A percentile compares a stretch with the other conserved stretches of the same genome.
phyloP scores from a whole-genome alignment of 2,113 vertebrate species.

The Anarhynchus alexandrinus region DNA sequence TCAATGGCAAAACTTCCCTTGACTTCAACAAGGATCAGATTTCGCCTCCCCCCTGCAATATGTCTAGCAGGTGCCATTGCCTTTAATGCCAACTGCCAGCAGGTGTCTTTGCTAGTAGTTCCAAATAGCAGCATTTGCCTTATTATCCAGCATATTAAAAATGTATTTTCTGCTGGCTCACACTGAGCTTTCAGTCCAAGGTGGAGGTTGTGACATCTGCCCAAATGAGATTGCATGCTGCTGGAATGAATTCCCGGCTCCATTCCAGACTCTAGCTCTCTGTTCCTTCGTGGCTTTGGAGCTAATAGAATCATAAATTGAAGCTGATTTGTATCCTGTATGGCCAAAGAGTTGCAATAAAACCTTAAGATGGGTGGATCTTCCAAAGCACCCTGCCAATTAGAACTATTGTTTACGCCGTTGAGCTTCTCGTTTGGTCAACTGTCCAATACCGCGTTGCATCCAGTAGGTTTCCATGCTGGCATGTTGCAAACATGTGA shows the following conservation, averaged over 20 bases:
- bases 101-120: background rate
- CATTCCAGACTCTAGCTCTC: background rate
- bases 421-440: background rate
- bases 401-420: background rate
- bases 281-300: background rate
- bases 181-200: background rate
- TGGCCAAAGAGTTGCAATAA: background rate
- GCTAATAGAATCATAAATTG: background rate
- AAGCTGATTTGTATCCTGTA: background rate
- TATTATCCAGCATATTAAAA: background rate
- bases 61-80: background rate
- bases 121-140: background rate
- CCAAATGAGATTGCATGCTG: background rate
- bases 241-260: background rate
- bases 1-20: background rate
- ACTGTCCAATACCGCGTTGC: background rate
- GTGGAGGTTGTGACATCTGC: conserved; percentile 2
- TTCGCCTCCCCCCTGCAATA: background rate
- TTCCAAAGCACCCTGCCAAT: background rate
- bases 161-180: conserved; percentile 3
- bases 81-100: conserved; percentile 22
- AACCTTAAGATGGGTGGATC: background rate
- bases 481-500: background rate
- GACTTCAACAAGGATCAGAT: background rate
- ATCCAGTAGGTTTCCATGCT: background rate